A percentile compares a stretch with the other conserved stretches of the same genome.
Evolutionary conservation across 1,140 invertebrate genomes (phyloP).

Genomic region (Drosophila watanabei): DNA sequence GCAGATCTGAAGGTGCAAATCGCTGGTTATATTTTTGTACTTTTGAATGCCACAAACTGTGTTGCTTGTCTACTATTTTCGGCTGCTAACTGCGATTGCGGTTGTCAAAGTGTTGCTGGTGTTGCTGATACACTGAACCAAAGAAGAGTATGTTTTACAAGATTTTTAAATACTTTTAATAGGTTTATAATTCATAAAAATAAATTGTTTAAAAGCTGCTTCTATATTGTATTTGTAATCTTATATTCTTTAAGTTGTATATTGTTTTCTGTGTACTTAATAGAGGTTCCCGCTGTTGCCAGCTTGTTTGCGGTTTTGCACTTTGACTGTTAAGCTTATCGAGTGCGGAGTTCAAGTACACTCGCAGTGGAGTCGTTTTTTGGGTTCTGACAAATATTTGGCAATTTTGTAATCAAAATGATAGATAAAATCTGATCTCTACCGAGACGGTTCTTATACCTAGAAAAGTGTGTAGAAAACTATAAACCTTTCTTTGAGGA

Average conservation of each 20-base stretch:
- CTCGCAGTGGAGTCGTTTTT: conserved; percentile 30
- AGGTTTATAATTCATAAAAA: neutral
- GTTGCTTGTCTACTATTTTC: conserved; percentile 41
- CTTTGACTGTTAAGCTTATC: conserved; percentile 44
- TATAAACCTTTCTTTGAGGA: neutral
- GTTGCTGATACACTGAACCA: conserved; percentile 2
- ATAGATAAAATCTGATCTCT: conserved; percentile 1
- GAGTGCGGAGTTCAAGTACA: conserved; percentile 72
- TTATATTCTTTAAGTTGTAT: too few species aligned
- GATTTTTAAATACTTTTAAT: neutral
- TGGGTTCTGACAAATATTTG: conserved; percentile 40
- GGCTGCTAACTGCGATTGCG: conserved; percentile 28
- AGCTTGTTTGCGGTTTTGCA: conserved; percentile 47
- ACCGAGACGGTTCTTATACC: neutral
- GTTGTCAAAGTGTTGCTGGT: conserved; percentile 23
- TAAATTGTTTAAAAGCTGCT: rapidly evolving
- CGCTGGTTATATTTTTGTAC: conserved; percentile 53
- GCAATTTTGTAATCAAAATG: conserved; percentile 52
- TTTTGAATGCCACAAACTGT: conserved; percentile 74
- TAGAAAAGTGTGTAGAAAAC: neutral
- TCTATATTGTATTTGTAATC: too few species aligned
- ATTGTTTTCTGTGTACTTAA: conserved; percentile 6
- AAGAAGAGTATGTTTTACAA: neutral
- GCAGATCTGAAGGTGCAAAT: conserved; percentile 51
- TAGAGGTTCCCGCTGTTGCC: conserved; percentile 7